These are phyloP conservation scores for Lathronympha strigana DNA, from an alignment of 2,888 invertebrate genomes.

Conservation along the genomic window DNA sequence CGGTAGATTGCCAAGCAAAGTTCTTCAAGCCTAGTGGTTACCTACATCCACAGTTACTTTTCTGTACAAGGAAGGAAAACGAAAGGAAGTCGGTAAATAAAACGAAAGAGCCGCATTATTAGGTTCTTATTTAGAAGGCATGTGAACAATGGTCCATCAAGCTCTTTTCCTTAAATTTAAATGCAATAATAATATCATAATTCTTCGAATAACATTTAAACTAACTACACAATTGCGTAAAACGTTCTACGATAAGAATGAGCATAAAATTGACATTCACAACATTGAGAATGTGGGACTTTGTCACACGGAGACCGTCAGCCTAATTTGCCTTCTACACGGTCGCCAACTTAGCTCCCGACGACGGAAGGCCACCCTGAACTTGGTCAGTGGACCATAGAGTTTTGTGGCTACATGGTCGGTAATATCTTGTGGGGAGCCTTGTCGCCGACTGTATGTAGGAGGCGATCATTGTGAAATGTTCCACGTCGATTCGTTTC, in stretches of 20 bases:
- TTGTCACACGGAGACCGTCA: slow-evolving; percentile 50
- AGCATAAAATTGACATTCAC: slow-evolving; percentile 70
- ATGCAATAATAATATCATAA: slow-evolving; percentile 54
- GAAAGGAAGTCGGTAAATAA: slow-evolving; percentile 16
- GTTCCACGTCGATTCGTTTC: not conserved
- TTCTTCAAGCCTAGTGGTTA: too few species aligned
- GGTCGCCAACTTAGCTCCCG: too few species aligned
- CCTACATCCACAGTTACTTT: too few species aligned
- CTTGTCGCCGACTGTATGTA: too few species aligned
- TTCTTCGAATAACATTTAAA: slow-evolving; percentile 68
- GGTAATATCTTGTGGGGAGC: too few species aligned
- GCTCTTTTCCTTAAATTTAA: slow-evolving; percentile 67
- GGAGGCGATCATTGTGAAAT: too few species aligned
- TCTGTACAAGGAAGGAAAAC: not conserved
- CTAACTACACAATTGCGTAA: slow-evolving; percentile 63
- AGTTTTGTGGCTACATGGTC: too few species aligned
- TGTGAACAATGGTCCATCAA: slow-evolving; percentile 81
- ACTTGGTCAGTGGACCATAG: too few species aligned
- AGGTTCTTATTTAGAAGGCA: slow-evolving; percentile 65
- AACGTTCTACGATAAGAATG: slow-evolving; percentile 62
- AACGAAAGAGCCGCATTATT: slow-evolving; percentile 44
- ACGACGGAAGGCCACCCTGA: too few species aligned
- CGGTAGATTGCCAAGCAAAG: too few species aligned
- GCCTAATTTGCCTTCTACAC: too few species aligned
- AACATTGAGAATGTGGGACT: slow-evolving; percentile 64